A percentile compares a stretch with the other conserved stretches of the same genome.
Conservation (phyloP, 2,113 vertebrate genomes). For the Pseudonaja textilis region DNA sequence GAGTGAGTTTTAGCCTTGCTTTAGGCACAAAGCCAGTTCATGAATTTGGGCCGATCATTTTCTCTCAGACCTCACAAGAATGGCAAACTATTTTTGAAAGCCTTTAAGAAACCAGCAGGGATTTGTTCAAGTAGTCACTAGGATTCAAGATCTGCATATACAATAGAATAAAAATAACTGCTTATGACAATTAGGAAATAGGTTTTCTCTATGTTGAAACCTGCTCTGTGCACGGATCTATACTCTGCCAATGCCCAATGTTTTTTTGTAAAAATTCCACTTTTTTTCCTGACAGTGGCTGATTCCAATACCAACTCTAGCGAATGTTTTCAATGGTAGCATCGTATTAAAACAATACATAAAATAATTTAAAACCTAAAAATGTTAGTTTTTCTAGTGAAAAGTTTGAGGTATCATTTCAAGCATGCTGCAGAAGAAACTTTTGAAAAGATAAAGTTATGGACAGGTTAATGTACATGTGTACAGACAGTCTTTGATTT, state of each 20-base stretch:
- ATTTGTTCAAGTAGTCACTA: background rate
- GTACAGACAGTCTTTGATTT: background rate
- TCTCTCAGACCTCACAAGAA: background rate
- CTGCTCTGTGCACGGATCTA: background rate
- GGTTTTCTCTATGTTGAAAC: background rate
- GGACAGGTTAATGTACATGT: background rate
- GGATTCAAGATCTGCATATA: background rate
- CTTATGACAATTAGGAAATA: background rate
- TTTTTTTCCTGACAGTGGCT: background rate
- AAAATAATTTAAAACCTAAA: background rate
- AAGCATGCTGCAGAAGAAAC: background rate
- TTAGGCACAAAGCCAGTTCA: background rate
- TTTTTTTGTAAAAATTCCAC: background rate
- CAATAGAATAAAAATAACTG: background rate
- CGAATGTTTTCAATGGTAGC: background rate
- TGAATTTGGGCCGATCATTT: background rate
- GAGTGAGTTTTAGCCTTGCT: background rate
- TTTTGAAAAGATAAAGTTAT: background rate
- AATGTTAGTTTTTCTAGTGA: background rate
- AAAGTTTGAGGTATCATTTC: background rate
- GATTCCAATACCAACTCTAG: background rate
- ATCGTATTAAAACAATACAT: background rate
- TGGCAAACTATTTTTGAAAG: background rate
- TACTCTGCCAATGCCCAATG: background rate
- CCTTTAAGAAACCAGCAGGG: background rate